phyloP scores from a whole-genome alignment of 1,140 invertebrate species.

The Ericerus pela region DNA sequence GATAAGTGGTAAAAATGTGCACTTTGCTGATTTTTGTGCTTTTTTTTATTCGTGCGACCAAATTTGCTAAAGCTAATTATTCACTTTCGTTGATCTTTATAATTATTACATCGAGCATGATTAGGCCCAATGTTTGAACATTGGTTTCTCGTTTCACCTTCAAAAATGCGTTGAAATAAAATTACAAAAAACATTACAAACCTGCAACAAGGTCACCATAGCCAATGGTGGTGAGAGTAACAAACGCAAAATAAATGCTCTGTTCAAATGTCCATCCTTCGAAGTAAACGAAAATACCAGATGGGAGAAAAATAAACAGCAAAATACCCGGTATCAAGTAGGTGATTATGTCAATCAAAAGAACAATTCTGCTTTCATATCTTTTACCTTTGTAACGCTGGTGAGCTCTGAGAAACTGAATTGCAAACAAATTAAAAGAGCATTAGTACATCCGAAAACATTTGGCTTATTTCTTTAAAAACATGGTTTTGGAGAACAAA shows the following conservation, averaged over 20 bases:
- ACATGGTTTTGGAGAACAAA: no score
- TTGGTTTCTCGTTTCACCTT: neutral
- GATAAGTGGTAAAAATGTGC: no score
- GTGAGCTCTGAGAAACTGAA: conserved; percentile 54
- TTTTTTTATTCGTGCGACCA: no score
- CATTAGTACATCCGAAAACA: no score
- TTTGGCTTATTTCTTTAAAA: no score
- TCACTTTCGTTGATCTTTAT: no score
- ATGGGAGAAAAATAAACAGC: conserved; percentile 83
- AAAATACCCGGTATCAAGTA: conserved; percentile 72
- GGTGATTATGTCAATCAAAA: conserved; percentile 57
- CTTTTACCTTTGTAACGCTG: conserved; percentile 58
- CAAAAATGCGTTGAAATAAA: neutral
- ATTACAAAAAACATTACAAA: conserved; percentile 27
- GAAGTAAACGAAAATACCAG: conserved; percentile 70
- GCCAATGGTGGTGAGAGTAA: conserved; percentile 84
- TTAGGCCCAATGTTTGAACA: no score
- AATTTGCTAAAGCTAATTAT: no score
- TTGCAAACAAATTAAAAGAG: conserved; percentile 11
- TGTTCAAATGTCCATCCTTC: conserved; percentile 83
- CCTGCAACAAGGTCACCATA: conserved; percentile 87
- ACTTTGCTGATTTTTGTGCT: no score
- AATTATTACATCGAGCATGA: no score
- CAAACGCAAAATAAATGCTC: conserved; percentile 79
- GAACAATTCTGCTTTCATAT: conserved; percentile 49